Evolutionary conservation across 2,797 vertebrate genomes (phyloP).

Genomic region (Lepilemur septentrionalis): DNA sequence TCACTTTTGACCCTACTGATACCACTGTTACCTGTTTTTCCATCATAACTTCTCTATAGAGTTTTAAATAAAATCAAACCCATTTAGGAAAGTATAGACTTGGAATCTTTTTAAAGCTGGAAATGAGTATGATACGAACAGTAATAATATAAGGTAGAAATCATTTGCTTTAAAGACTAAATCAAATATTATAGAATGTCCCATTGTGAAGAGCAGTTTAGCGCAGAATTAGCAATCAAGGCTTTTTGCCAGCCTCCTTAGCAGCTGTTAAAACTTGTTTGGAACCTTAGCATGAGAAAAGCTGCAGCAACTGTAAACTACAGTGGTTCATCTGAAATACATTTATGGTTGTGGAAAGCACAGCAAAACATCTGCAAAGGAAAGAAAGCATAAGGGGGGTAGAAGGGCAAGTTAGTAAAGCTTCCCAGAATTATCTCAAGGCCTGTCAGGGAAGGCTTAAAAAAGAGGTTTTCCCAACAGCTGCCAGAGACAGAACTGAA

Average conservation of each 20-base stretch:
- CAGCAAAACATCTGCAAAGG: conserved; percentile 62
- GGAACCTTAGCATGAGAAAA: conserved; percentile 56
- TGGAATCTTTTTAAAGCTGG: conserved; percentile 40
- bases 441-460: conserved; percentile 11
- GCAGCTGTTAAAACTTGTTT: conserved; percentile 69
- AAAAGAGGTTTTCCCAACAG: conserved; percentile 44
- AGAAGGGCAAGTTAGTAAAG: conserved; percentile 46
- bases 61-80: conserved; percentile 63
- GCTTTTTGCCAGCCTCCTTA: conserved; percentile 54
- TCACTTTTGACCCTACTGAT: not conserved
- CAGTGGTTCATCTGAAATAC: conserved; percentile 59
- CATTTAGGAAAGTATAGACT: conserved; percentile 3
- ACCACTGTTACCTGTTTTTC: not conserved
- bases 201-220: conserved; percentile 63
- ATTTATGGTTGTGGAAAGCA: conserved; percentile 53
- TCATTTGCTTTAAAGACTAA: conserved; percentile 52
- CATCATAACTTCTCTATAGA: not conserved
- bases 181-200: conserved; percentile 62
- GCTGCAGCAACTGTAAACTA: conserved; percentile 40
- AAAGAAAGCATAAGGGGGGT: conserved; percentile 28
- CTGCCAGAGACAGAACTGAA: conserved; percentile 24
- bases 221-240: conserved; percentile 69
- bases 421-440: conserved; percentile 63
- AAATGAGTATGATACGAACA: conserved; percentile 3
- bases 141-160: conserved; percentile 55